These are phyloP conservation scores for Lasioglossum pauxillum DNA, from an alignment of 2,888 invertebrate genomes.

Conservation along the genomic window DNA sequence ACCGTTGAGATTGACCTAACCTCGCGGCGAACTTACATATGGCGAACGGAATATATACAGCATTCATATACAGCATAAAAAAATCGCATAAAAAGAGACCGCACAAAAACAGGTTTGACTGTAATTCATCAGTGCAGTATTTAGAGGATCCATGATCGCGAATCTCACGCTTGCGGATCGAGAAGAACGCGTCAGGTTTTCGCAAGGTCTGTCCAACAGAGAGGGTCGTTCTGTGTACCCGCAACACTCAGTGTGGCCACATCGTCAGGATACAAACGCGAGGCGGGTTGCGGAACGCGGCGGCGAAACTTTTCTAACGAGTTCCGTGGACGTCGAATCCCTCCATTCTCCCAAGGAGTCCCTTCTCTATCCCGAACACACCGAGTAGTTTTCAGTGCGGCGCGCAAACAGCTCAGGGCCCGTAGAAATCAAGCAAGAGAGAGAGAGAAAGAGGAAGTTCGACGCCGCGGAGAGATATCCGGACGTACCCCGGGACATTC, in stretches of 20 bases:
- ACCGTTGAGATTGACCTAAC: too few species aligned
- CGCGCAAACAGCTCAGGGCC: constrained; percentile 40
- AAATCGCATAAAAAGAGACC: too few species aligned
- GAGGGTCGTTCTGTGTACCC: neutral
- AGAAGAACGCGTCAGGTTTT: neutral
- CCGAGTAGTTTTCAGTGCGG: constrained; percentile 35
- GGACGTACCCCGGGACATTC: constrained; percentile 10
- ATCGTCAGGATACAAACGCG: neutral
- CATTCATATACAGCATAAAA: too few species aligned
- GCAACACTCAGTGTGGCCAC: neutral
- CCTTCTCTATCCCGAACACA: constrained; percentile 16
- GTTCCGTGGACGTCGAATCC: constrained; percentile 53
- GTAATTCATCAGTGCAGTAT: too few species aligned
- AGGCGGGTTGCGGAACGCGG: neutral
- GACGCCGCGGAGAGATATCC: neutral
- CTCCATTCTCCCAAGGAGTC: constrained; percentile 26
- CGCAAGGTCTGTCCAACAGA: neutral
- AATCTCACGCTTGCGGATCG: neutral
- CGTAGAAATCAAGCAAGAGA: neutral
- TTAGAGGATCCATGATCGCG: neutral
- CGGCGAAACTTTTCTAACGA: constrained; percentile 60
- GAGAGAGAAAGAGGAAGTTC: constrained; percentile 42
- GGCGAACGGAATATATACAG: too few species aligned
- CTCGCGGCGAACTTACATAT: too few species aligned
- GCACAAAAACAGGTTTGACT: too few species aligned